Evolutionary conservation across 2,888 invertebrate species (phyloP).

Genomic region (Hybos culiciformis): DNA sequence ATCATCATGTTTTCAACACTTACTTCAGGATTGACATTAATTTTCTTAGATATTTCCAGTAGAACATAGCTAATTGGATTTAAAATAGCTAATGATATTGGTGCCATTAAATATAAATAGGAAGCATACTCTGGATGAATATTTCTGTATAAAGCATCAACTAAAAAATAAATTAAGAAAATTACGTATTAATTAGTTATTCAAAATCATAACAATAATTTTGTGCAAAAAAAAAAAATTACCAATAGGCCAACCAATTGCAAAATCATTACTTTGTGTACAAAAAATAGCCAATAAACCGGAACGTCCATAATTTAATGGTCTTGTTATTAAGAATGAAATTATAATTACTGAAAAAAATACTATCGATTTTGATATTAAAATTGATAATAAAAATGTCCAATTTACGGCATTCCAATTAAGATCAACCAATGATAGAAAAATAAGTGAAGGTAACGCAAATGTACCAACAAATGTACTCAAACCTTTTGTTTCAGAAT

Average conservation of each 20-base stretch:
- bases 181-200: background rate
- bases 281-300: constrained; percentile 90
- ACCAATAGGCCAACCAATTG: constrained; percentile 88
- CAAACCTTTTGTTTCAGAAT: constrained; percentile 76
- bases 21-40: constrained; percentile 15
- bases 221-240: constrained; percentile 6
- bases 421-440: constrained; percentile 73
- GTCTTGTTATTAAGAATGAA: constrained; percentile 65
- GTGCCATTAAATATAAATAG: constrained; percentile 86
- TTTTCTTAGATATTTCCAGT: constrained; percentile 59
- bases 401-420: constrained; percentile 78
- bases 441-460: constrained; percentile 82
- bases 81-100: constrained; percentile 80
- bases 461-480: constrained; percentile 89
- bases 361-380: constrained; percentile 72
- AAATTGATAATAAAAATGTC: constrained; percentile 74
- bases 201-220: background rate
- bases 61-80: constrained; percentile 85
- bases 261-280: constrained; percentile 96
- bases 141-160: constrained; percentile 69
- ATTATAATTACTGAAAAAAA: constrained; percentile 68
- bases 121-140: constrained; percentile 81
- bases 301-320: constrained; percentile 67
- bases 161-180: constrained; percentile 37
- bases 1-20: constrained; percentile 1